Evolutionary conservation across 2,888 invertebrate genomes (phyloP), one percentile per base, ranked within the genome.

Genomic region (Uloborus plumipes): DNA sequence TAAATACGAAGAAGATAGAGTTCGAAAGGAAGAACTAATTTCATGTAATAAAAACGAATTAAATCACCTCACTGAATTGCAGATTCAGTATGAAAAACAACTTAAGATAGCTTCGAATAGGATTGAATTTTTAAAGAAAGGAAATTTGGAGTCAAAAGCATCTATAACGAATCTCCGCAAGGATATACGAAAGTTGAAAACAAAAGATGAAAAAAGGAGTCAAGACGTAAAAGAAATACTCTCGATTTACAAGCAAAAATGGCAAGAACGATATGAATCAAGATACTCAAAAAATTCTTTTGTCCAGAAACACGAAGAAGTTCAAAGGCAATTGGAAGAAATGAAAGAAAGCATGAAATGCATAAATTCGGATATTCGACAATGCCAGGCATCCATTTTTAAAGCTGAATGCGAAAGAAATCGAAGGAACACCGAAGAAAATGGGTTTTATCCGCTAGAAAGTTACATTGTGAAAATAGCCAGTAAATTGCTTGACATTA

Each of bases 351-450:
- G 67, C 7, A 2, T 80, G 16, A 53, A 69, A 49, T 15, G 2
- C 1, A 9, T 64, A 2, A 62, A 74, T 55, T 80, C 80, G 4
- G 62, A 55, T 2, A 69, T 80, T 16, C 66, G 74, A 6, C 74
- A 69, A 26, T 59, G 55, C 14, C 74, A 74, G 47, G 69, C 80
- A 15, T 69, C 74, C 18, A 55, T 80, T 18, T 80, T 80, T 22
- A 71, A 72, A 49, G 72, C 61, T 7, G 74, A 80, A 55, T 80
- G 80, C n/a, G 80, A 80, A 64, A 61, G 80, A 53, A 65, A 69
- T 7, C 61, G 53, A 62, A 53, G 74, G 58, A 80, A 80, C 50
- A 70, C 69, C 0, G 80, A 80, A 55, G 80, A 80, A 66, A 79
- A 47, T 16, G 69, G 73, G 2, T 74, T 74, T 31, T 74, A 80